Evolutionary conservation across 2,797 vertebrate genomes (phyloP), one percentile per base, ranked within the genome.

Genomic region (Tachyglossus aculeatus): DNA sequence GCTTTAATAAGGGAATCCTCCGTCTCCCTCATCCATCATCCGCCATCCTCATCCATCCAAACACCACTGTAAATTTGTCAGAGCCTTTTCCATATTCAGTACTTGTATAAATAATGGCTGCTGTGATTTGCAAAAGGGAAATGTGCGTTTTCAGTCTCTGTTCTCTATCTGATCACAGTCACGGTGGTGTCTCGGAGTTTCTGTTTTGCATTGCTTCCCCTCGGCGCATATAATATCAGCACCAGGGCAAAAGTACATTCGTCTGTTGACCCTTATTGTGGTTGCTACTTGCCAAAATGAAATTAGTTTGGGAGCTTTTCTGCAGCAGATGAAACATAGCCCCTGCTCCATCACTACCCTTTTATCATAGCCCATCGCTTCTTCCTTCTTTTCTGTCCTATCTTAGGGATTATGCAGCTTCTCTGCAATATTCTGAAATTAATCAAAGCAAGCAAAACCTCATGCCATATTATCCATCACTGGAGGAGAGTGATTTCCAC

Each of bases 1-100:
- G 89, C 85, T 91, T 89, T 91, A 91, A 90, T 91, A 91, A 92
- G 91, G 90, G 90, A 91, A 91, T 88, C 88, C 89, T 90, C 83
- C 85, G 76, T 77, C 77, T 90, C 74, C 65, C 88, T 88, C 91
- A 88, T 90, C 88, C 87, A 86, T 93, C 89, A 90, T 86, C 86
- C 43, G n/a, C 89, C 85, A 85, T 86, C 84, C 80, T 89, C 82
- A 88, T 90, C 89, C 84, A 88, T 91, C 88, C 87, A 82, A 82
- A 81, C 87, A 83, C 72, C 86, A 74, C 88, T 88, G 87, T 92
- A 91, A 91, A 91, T 92, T 90, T 91, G 90, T 91, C 91, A 89
- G 87, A 80, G 83, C 80, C 88, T 89, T 87, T 86, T 91, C 89
- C 89, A 90, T 92, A 91, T 92, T 91, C 91, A 91, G 65, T 61